Conservation (phyloP, 1,140 invertebrate genomes). For the Daktulosphaira vitifoliae region DNA sequence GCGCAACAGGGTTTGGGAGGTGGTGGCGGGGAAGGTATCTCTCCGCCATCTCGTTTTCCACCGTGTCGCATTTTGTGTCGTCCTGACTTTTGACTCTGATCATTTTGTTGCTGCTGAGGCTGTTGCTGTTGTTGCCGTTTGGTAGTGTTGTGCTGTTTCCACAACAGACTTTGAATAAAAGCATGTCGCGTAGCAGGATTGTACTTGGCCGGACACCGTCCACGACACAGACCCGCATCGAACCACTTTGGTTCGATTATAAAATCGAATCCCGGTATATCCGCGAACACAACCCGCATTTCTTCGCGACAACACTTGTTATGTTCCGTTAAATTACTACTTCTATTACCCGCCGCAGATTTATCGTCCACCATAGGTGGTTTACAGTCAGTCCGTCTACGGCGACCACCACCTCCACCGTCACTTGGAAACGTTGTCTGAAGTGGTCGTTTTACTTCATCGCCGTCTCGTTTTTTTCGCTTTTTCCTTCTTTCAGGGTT, state of each 20-base stretch:
- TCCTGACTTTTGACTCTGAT: too few relatives aligned
- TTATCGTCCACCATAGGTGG: too few relatives aligned
- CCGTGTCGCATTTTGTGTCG: not conserved
- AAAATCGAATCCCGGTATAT: conserved; percentile 59
- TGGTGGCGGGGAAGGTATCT: not conserved
- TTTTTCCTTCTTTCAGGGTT: not conserved
- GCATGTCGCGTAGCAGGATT: conserved; percentile 65
- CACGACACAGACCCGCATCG: conserved; percentile 63
- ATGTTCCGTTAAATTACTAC: not conserved
- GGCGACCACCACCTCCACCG: not conserved
- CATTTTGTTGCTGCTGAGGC: too few relatives aligned
- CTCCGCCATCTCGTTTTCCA: conserved; percentile 35
- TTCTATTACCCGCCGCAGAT: not conserved
- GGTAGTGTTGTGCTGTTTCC: conserved; percentile 49
- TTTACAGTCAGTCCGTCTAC: conserved; percentile 8
- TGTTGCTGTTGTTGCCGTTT: not conserved
- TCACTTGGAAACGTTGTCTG: not conserved
- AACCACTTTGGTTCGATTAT: conserved; percentile 61
- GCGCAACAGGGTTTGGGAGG: conserved; percentile 62
- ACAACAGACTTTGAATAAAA: conserved; percentile 59
- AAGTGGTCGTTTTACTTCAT: not conserved
- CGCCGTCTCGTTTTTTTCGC: not conserved
- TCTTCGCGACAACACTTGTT: conserved; percentile 55
- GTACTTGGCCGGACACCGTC: conserved; percentile 58
- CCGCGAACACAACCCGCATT: conserved; percentile 56